These are phyloP conservation scores for Anguilla marmorata DNA, from an alignment of 2,797 vertebrate species.

Conservation along the genomic window DNA sequence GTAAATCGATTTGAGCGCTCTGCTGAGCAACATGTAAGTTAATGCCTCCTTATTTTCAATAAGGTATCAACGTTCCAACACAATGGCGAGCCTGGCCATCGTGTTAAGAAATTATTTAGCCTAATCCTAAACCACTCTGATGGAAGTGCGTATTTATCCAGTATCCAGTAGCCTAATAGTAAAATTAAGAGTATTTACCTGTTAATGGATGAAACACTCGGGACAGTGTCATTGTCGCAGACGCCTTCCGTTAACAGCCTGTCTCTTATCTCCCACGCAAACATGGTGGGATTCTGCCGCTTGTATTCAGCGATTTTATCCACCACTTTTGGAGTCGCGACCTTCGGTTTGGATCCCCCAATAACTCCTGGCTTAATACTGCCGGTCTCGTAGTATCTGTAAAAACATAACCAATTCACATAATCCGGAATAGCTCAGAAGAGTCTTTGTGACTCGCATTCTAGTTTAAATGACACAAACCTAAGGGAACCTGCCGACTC, in stretches of 20 bases:
- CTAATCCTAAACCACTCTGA: background rate
- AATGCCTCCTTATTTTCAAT: too few species aligned
- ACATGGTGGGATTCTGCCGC: constrained; percentile 97
- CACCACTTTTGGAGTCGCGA: constrained; percentile 97
- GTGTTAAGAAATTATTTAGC: background rate
- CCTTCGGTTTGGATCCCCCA: constrained; percentile 96
- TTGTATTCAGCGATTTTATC: constrained; percentile 99
- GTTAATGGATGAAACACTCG: constrained; percentile 98
- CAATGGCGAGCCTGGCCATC: too few species aligned
- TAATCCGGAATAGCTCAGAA: background rate
- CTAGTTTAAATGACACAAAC: background rate
- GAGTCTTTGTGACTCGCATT: background rate
- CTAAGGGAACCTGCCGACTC: background rate
- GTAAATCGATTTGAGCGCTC: too few species aligned
- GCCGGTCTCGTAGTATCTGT: constrained; percentile 97
- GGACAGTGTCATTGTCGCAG: constrained; percentile 97
- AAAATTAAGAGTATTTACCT: constrained; percentile 70
- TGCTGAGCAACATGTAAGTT: too few species aligned
- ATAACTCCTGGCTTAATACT: constrained; percentile 98
- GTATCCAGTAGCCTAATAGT: background rate
- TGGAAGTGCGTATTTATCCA: background rate
- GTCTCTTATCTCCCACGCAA: constrained; percentile 97
- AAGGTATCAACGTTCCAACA: too few species aligned
- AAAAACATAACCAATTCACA: constrained; percentile 27
- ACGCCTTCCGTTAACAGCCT: constrained; percentile 91